Evolutionary conservation across 1,140 invertebrate species (phyloP), one percentile per base, ranked within the genome.

Genomic region (Galleria mellonella): DNA sequence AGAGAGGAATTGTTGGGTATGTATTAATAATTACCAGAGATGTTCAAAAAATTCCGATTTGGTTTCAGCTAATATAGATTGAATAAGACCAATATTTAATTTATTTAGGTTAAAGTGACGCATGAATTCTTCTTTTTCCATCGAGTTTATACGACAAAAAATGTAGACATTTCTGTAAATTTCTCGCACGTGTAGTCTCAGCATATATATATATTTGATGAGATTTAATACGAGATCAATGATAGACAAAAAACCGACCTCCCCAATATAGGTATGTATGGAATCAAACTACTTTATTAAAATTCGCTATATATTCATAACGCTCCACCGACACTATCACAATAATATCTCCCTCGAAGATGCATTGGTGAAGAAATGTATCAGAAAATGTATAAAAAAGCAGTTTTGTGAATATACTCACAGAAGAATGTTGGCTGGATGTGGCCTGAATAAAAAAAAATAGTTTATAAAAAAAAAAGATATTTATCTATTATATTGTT

Each of bases 311-410:
- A 73, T 84, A 84, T 84, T 84, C 81, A 84, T 83, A 82, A 84
- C 77, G 76, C 73, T 63, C 77, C 75, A 72, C 46, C 62, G 65
- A 72, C 63, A 81, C 71, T 83, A 83, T 83, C 79, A 62, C 59
- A 72, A 82, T 81, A 79, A 82, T 82, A 81, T 81, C 77, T 62
- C 72, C 77, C 77, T 68, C 51, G 67, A 73, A 79, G 74, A 84
- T 84, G 81, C 81, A 84, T 78, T 79, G 70, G 62, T 54, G 70
- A 81, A 78, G 81, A 83, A 82, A 84, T 84, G 81, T 84, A 84
- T 84, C 81, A 84, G 77, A 81, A 82, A 82, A 82, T 81, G 53
- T 82, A 81, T 79, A 83, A 82, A 84, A 81, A 82, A 77, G 53
- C 54, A 47, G 66, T 70, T 65, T 71, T 71, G 62, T 65, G 53